Evolutionary conservation across 2,888 invertebrate species (phyloP).

Genomic region (Morinoia aosen): DNA sequence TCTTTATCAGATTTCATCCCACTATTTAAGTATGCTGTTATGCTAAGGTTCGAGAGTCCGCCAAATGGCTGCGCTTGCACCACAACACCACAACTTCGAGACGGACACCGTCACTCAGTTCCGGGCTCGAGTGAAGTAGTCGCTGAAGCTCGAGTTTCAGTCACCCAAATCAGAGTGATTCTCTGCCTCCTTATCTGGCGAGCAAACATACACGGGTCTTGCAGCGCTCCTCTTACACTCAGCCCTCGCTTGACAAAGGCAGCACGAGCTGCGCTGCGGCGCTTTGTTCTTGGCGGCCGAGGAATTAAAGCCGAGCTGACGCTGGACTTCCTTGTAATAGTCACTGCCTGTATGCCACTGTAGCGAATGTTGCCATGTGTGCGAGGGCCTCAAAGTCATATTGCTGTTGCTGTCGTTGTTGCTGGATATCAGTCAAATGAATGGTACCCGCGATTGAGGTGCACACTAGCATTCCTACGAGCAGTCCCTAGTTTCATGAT

Average conservation of each 20-base stretch:
- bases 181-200: constrained; percentile 35
- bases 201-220: background rate
- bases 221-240: background rate
- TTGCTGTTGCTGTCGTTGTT: no score
- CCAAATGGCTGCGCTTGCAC: background rate
- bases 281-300: background rate
- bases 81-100: background rate
- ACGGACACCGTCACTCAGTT: background rate
- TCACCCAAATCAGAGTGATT: constrained; percentile 23
- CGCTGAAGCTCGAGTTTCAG: background rate
- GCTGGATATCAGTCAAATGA: no score
- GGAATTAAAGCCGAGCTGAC: background rate
- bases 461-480: no score
- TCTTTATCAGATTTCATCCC: background rate
- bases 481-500: no score
- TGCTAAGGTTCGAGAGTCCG: background rate
- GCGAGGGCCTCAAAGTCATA: no score
- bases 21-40: background rate
- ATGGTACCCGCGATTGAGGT: no score
- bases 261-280: background rate
- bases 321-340: background rate
- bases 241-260: background rate
- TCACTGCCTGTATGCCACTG: background rate
- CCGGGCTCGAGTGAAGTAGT: background rate
- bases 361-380: background rate